Evolutionary conservation across 1,140 invertebrate species (phyloP), one percentile per base, ranked within the genome.

Genomic region (Plodia interpunctella): DNA sequence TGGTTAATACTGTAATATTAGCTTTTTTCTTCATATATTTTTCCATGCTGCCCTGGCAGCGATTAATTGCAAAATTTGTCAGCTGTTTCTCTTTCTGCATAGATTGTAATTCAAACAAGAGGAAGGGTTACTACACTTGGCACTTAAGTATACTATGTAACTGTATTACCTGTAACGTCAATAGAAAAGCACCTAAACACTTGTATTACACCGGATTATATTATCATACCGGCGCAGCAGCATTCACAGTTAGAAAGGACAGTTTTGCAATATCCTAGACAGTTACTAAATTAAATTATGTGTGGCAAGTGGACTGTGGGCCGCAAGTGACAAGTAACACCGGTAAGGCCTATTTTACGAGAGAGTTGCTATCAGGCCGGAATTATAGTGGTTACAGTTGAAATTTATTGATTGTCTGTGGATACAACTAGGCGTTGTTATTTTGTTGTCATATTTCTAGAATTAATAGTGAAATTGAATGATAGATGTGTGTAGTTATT

Each of bases 281-380:
- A 44, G 38, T 44, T 44, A 44, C 38, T 44, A 44, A 44, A 44
- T 44, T 44, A 44, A 44, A 44, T 44, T 44, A 44, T 44, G 38
- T 44, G 15, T 44, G 15, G 38, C 38, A 44, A 44, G 38, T 44
- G 38, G 38, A 15, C 13, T 15, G 38, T 44, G 38, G 38, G 38
- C 38, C 8, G 38, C 13, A 4, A 44, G 38, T 44, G 38, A 44
- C 38, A 44, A 44, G 5, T 2, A 44, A 44, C 38, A 44, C 38
- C 38, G 15, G 38, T 44, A 44, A 44, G 38, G 38, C 38, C 38
- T 44, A 44, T 44, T 44, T 44, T 44, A 44, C 38, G 38, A 44
- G 38, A 44, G 38, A 44, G 38, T 44, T 44, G 38, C 38, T 44
- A 44, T 44, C 38, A 15, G 13, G 13, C 13, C 2, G 38, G 10